Percentiles rank a stretch among this genome's conserved stretches.
Conservation (phyloP, 2,113 vertebrate genomes). For the Dermatemys mawii region DNA sequence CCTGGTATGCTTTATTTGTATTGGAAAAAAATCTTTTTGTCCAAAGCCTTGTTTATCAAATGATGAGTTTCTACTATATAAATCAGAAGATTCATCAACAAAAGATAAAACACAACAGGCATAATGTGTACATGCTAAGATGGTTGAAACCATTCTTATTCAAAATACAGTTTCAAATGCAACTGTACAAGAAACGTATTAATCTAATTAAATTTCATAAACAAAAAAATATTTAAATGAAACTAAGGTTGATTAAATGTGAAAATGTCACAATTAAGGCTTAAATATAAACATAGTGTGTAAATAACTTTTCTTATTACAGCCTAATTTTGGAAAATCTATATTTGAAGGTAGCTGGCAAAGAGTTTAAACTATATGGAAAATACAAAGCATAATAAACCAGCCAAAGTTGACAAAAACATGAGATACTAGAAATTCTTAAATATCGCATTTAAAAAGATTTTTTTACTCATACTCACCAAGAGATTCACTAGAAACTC, state of each 20-base stretch:
- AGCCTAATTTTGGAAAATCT: neutral
- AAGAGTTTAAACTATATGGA: neutral
- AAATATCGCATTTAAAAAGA: neutral
- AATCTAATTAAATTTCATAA: accelerated
- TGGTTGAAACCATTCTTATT: neutral
- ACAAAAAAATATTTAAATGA: neutral
- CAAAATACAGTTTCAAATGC: neutral
- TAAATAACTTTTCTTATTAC: neutral
- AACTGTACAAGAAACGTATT: neutral
- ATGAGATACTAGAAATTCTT: neutral
- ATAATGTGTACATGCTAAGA: accelerated
- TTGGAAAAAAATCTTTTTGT: neutral
- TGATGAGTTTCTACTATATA: accelerated
- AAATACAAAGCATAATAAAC: neutral
- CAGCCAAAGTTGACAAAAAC: neutral
- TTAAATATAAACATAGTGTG: neutral
- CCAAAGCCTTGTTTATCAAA: neutral
- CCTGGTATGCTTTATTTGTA: neutral
- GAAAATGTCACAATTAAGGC: neutral
- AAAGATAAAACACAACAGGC: accelerated
- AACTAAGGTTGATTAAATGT: neutral
- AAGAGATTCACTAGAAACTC: neutral
- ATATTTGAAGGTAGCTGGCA: neutral
- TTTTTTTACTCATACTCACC: neutral
- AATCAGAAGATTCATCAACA: accelerated